Evolutionary conservation across 2,113 vertebrate species (phyloP).

Genomic region (Erpornis zantholeuca): DNA sequence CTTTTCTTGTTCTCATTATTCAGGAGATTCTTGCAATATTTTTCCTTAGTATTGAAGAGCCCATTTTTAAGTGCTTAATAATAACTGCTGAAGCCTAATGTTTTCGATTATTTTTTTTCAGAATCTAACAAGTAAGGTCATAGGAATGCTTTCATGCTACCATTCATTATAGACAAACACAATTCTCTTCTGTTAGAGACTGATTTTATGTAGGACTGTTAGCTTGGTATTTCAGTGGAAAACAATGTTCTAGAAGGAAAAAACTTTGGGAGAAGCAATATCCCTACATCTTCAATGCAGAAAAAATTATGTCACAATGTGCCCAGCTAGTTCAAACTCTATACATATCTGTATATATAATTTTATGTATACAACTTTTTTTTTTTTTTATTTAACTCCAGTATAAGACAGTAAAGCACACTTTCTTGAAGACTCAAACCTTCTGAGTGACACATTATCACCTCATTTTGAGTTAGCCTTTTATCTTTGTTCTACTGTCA

Average conservation of each 20-base stretch:
- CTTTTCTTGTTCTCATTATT: neutral
- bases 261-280: neutral
- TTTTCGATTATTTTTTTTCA: neutral
- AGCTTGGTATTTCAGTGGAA: neutral
- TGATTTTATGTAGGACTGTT: neutral
- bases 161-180: neutral
- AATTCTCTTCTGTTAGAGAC: neutral
- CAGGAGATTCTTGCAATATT: neutral
- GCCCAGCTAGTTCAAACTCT: neutral
- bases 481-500: neutral
- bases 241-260: neutral
- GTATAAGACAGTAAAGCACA: neutral
- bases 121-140: neutral
- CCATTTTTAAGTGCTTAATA: neutral
- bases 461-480: neutral
- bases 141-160: neutral
- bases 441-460: neutral
- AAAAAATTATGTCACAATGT: neutral
- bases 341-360: fast-evolving
- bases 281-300: neutral
- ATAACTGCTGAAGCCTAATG: neutral
- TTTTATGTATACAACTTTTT: neutral
- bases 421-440: neutral
- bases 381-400: neutral
- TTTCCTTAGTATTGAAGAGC: neutral